A percentile compares a stretch with the other conserved stretches of the same genome.
phyloP scores from a whole-genome alignment of 2,113 vertebrate genomes.

The Eublepharis macularius region DNA sequence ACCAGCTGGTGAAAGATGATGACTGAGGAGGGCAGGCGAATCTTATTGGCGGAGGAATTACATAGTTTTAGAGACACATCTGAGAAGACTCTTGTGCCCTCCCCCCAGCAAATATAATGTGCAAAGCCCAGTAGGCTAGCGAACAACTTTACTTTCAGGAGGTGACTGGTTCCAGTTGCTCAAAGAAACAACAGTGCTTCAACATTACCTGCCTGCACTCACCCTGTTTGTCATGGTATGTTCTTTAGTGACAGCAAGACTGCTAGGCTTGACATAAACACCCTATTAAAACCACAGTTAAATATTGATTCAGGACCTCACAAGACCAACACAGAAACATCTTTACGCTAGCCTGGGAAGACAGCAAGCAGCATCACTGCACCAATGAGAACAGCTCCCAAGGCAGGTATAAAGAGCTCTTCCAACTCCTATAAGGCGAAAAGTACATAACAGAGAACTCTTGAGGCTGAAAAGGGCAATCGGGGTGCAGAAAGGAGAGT shows the following conservation, averaged over 20 bases:
- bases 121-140: too few species aligned
- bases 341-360: conserved; percentile 2
- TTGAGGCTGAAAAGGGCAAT: too few species aligned
- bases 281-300: background rate
- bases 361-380: background rate
- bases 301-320: conserved; percentile 4
- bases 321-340: conserved; percentile 1
- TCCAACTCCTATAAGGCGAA: too few species aligned
- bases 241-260: background rate
- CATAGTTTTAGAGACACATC: too few species aligned
- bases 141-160: background rate
- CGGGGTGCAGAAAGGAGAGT: too few species aligned
- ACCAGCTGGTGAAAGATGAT: too few species aligned
- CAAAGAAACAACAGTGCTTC: background rate
- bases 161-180: background rate
- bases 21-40: too few species aligned
- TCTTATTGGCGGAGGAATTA: too few species aligned
- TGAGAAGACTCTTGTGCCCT: too few species aligned
- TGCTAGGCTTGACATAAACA: background rate
- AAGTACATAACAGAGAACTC: too few species aligned
- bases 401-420: background rate
- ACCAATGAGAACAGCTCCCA: background rate
- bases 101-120: too few species aligned
- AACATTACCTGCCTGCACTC: background rate
- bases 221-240: background rate